phyloP scores from a whole-genome alignment of 2,113 vertebrate species.

The Xenopus tropicalis region UCB_Xtro_10.0 CM004445.2:65136501-65137000 shows the following conservation, averaged over 20 bases:
- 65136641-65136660: conserved; percentile 46
- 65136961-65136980: neutral
- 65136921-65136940: neutral
- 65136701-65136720: conserved; percentile 54
- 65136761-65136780: conserved; percentile 40
- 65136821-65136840: conserved; percentile 40
- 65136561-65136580: neutral
- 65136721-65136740: conserved; percentile 46
- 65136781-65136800: conserved; percentile 45
- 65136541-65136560: conserved; percentile 16
- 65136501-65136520: neutral
- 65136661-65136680: conserved; percentile 55
- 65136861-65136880: conserved; percentile 18
- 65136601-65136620: conserved; percentile 46
- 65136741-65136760: conserved; percentile 57
- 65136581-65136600: conserved; percentile 51
- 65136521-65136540: neutral
- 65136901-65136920: conserved; percentile 17
- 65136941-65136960: neutral
- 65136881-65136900: conserved; percentile 17
- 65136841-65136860: conserved; percentile 17
- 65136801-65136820: conserved; percentile 39
- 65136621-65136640: conserved; percentile 47
- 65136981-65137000: too few species aligned
- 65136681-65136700: conserved; percentile 54